Evolutionary conservation across 2,113 vertebrate species (phyloP).

Genomic region (Corynorhinus townsendii): DNA sequence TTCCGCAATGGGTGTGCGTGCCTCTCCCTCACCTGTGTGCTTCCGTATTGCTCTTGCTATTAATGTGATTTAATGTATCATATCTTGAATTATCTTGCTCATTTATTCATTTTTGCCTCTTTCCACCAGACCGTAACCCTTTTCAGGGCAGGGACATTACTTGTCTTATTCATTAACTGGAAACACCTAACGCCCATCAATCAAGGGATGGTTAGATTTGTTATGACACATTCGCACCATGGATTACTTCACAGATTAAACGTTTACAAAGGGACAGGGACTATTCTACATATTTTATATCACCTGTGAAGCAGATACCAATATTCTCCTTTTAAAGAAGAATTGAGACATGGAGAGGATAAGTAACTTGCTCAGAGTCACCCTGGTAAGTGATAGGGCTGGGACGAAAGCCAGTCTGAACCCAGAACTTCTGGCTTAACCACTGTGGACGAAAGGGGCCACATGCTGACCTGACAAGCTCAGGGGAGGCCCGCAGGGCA

Average conservation of each 20-base stretch:
- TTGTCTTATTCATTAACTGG: neutral
- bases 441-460: no score
- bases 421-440: neutral
- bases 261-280: neutral
- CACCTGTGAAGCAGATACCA: neutral
- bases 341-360: neutral
- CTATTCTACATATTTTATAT: neutral
- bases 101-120: neutral
- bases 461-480: no score
- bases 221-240: neutral
- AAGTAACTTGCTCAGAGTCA: neutral
- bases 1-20: neutral
- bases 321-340: constrained; percentile 12
- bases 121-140: neutral
- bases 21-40: neutral
- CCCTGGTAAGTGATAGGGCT: neutral
- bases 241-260: neutral
- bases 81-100: neutral
- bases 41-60: neutral
- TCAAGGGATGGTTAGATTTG: neutral
- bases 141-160: neutral
- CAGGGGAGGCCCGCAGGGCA: no score
- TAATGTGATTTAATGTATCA: neutral
- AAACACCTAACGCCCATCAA: neutral
- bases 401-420: neutral